Evolutionary conservation across 1,140 invertebrate genomes (phyloP), one percentile per base, ranked within the genome.

Genomic region (Caenorhabditis brenneri): DNA sequence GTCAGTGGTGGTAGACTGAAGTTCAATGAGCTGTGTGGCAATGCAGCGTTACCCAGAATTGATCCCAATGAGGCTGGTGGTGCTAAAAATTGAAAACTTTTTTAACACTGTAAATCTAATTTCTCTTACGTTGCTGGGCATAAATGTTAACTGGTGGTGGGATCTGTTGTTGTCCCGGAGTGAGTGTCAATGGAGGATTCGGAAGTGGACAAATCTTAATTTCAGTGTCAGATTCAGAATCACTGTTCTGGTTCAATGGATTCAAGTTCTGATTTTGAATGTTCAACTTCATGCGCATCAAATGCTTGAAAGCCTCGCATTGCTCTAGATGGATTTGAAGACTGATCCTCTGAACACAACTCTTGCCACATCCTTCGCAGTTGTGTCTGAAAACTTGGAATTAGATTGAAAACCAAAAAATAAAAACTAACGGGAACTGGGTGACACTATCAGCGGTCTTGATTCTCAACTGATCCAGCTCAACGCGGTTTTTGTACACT

Each of bases 191-290:
- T 24, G 65, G 65, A 2, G 65, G 65, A 42, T 74, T 74, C n/a
- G 65, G 65, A n/a, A 74, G n/a, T 10, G 65, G 65, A n/a, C 65
- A 74, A 12, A 74, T 74, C 22, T 74, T 74, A 19, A 74, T 74
- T 24, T 74, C 65, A 2, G 65, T 74, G 36, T 74, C 65, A 1
- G 65, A 74, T 46, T 74, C 65, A 0, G 65, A 74, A 24, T 74
- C 65, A 12, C 12, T 36, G 24, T 74, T 74, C n/a, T 74, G 65
- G 24, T 74, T 65, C 9, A n/a, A n/a, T 65, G 60, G 49, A 22
- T 51, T 22, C 19, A 16, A 7, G 22, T 51, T 55, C n/a, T 42
- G 29, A 33, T 65, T 33, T 31, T 65, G 58, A 10, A 27, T 10
- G 24, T 4, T 27, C 24, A 55, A 7, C 0, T 27, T 24, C 58